Conservation (phyloP, 2,888 invertebrate genomes). For the Reticulitermes lucifugus region DNA sequence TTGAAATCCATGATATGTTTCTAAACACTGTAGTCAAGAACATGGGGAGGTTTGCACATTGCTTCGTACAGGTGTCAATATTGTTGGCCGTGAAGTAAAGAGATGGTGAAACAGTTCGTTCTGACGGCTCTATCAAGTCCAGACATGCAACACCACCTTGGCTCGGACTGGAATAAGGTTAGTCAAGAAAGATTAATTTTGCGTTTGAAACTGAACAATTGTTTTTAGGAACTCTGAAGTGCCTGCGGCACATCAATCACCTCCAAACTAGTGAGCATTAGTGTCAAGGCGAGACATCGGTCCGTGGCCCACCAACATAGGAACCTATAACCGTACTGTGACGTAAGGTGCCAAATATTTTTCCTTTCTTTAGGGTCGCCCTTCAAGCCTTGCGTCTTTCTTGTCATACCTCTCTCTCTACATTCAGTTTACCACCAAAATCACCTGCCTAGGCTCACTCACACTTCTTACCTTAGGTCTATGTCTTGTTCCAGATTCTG, state of each 20-base stretch:
- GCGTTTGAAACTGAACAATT: conserved; percentile 15
- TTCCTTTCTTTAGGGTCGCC: background rate
- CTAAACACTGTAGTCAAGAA: background rate
- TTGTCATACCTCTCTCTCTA: too few relatives aligned
- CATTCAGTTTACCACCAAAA: too few relatives aligned
- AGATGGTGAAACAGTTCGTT: background rate
- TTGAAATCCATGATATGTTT: background rate
- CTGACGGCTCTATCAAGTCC: conserved; percentile 6
- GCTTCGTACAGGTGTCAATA: conserved; percentile 24
- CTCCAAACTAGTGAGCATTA: background rate
- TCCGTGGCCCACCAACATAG: background rate
- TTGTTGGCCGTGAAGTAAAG: conserved; percentile 13
- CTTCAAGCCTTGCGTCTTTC: too few relatives aligned
- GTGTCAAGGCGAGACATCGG: background rate
- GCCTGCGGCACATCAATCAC: background rate
- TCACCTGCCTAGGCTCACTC: too few relatives aligned
- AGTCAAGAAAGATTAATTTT: conserved; percentile 7
- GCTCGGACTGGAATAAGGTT: background rate
- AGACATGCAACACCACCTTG: background rate
- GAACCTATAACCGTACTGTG: background rate
- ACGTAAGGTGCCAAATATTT: background rate
- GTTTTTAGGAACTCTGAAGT: background rate
- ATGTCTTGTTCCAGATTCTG: too few relatives aligned
- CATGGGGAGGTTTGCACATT: background rate
- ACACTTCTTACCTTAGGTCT: too few relatives aligned